phyloP scores from a whole-genome alignment of 1,140 invertebrate species.

The Oedothorax gibbosus region DNA sequence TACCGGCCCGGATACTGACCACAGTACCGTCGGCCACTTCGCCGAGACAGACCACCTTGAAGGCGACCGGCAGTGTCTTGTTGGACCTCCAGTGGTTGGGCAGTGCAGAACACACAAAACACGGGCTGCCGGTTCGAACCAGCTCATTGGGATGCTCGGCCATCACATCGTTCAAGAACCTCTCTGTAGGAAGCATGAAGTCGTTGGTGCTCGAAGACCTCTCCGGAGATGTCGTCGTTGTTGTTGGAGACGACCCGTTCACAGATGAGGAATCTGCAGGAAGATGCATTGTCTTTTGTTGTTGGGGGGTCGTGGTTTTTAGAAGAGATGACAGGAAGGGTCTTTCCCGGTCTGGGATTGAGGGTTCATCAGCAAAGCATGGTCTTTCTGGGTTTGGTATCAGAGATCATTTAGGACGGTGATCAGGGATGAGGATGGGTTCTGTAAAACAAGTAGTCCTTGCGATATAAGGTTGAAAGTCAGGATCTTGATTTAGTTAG shows the following conservation, averaged over 20 bases:
- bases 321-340: no score
- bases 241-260: neutral
- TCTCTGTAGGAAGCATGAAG: constrained; percentile 68
- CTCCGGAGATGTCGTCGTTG: neutral
- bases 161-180: constrained; percentile 83
- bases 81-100: constrained; percentile 96
- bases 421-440: no score
- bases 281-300: constrained; percentile 27
- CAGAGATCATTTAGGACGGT: no score
- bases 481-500: no score
- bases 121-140: constrained; percentile 91
- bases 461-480: no score
- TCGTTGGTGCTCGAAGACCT: neutral
- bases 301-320: neutral
- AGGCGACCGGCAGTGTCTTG: constrained; percentile 92
- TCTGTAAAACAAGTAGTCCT: no score
- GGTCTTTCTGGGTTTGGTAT: neutral
- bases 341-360: neutral
- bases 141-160: constrained; percentile 85
- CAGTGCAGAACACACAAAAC: constrained; percentile 89
- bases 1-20: constrained; percentile 92
- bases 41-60: constrained; percentile 92
- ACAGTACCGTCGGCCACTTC: constrained; percentile 95
- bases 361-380: constrained; percentile 3
- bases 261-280: constrained; percentile 11